phyloP scores from a whole-genome alignment of 2,113 vertebrate genomes.

The Tyrannus savana region DNA sequence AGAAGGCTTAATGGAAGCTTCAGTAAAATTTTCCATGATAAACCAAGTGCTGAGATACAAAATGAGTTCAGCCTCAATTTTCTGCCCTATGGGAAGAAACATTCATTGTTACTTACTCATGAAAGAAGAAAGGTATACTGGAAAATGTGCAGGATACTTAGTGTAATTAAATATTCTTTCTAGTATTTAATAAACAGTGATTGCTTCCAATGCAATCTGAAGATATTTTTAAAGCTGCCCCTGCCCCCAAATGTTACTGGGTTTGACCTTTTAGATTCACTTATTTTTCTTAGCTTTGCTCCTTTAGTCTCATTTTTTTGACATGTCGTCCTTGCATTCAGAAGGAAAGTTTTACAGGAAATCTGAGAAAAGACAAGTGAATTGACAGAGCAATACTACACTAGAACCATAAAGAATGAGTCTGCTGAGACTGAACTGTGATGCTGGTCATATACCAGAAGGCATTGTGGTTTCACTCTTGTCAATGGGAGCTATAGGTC shows the following conservation, averaged over 20 bases:
- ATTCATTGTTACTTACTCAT: background rate
- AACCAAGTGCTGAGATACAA: slow-evolving; percentile 8
- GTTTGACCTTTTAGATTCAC: background rate
- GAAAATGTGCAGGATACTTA: background rate
- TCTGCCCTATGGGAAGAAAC: background rate
- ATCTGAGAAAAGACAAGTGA: background rate
- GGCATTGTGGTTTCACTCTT: background rate
- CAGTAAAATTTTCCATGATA: slow-evolving; percentile 23
- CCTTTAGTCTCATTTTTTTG: background rate
- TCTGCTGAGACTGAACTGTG: background rate
- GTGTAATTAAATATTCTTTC: background rate
- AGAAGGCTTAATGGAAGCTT: slow-evolving; percentile 38
- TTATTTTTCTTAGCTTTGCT: background rate
- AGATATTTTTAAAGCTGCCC: background rate
- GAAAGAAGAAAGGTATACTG: background rate
- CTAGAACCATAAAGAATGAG: background rate
- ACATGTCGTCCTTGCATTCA: background rate
- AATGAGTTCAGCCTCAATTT: background rate
- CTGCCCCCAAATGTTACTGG: background rate
- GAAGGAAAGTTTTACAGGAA: background rate
- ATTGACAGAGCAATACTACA: background rate
- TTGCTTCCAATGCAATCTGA: background rate
- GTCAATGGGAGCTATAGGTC: background rate
- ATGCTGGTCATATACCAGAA: background rate
- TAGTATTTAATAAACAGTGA: background rate